phyloP scores from a whole-genome alignment of 2,113 vertebrate species.

The Suricata suricatta region DNA sequence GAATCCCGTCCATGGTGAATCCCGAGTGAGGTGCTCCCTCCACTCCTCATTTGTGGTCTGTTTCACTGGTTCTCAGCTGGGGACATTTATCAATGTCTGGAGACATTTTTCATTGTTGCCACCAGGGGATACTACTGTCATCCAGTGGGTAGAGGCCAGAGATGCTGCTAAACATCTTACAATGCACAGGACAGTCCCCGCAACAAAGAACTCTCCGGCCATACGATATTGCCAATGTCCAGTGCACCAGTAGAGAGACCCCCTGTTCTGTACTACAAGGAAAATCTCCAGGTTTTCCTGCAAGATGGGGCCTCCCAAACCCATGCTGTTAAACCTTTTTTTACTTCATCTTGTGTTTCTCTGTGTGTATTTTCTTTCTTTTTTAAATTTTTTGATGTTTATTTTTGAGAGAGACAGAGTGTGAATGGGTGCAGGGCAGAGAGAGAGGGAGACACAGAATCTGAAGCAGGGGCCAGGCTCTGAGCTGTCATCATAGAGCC shows the following conservation, averaged over 20 bases:
- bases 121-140: too few relatives aligned
- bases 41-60: neutral
- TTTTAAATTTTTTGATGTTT: too few relatives aligned
- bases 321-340: neutral
- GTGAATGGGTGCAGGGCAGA: too few relatives aligned
- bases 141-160: neutral
- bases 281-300: neutral
- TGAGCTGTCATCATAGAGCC: too few relatives aligned
- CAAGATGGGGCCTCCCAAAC: neutral
- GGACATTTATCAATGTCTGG: neutral
- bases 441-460: too few relatives aligned
- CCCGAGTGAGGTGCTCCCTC: neutral
- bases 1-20: accelerated
- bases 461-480: too few relatives aligned
- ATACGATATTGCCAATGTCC: accelerated
- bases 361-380: too few relatives aligned
- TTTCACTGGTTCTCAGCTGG: neutral
- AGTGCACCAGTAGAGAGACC: accelerated
- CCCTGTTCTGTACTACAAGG: too few relatives aligned
- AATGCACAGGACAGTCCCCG: too few relatives aligned
- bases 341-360: neutral
- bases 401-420: too few relatives aligned
- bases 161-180: neutral
- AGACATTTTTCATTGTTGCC: neutral
- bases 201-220: neutral